Percentiles rank a stretch among this genome's conserved stretches.
Evolutionary conservation across 2,797 vertebrate genomes (phyloP).

Genomic region (Rhynchonycteris naso): DNA sequence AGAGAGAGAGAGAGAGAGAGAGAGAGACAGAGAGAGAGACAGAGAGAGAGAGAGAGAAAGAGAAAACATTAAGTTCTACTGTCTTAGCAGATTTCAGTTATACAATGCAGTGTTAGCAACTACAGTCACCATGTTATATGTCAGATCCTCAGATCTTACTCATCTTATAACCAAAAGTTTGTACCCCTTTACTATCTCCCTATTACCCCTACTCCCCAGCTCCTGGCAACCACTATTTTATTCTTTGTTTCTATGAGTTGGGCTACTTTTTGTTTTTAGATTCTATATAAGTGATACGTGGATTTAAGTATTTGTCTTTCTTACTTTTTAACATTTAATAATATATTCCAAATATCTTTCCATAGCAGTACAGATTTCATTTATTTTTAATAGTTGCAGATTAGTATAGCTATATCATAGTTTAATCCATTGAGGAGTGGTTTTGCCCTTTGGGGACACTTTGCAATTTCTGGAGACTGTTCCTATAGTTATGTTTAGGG

Average conservation of each 20-base stretch:
- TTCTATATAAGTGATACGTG: background rate
- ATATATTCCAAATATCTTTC: background rate
- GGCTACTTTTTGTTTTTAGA: background rate
- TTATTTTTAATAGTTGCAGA: background rate
- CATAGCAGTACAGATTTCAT: background rate
- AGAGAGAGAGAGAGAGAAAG: no score
- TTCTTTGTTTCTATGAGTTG: background rate
- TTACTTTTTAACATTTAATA: background rate
- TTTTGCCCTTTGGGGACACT: background rate
- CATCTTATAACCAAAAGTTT: background rate
- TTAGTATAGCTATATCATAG: background rate
- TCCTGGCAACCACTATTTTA: background rate
- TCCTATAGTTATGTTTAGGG: background rate
- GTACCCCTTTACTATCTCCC: background rate
- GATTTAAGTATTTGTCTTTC: background rate
- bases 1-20: background rate
- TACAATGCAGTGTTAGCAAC: background rate
- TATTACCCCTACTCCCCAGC: background rate
- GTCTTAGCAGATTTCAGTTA: background rate
- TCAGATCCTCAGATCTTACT: background rate
- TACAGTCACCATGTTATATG: background rate
- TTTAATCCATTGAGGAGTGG: background rate
- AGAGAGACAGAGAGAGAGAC: background rate
- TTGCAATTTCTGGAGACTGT: background rate
- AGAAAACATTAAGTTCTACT: background rate